These are phyloP conservation scores for Berghia stephanieae DNA, from an alignment of 1,140 invertebrate species.

Conservation along the genomic window DNA sequence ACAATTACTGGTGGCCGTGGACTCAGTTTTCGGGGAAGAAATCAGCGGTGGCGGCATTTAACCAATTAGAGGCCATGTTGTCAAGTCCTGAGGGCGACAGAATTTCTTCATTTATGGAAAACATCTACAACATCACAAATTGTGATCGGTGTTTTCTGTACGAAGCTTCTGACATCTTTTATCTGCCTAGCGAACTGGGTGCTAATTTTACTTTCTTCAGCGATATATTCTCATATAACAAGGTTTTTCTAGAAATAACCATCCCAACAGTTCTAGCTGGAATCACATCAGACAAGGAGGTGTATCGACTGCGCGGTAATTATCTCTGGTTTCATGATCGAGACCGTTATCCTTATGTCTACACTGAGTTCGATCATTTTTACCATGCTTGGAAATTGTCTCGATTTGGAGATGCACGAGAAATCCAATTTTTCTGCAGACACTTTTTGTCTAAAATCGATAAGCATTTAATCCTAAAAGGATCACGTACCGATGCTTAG, in stretches of 20 bases:
- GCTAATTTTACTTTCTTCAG: too few relatives aligned
- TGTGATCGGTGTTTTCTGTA: too few relatives aligned
- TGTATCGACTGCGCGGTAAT: neutral
- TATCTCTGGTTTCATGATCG: slow-evolving; percentile 10
- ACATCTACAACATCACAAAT: too few relatives aligned
- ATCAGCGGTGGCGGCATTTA: neutral
- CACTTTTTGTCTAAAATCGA: neutral
- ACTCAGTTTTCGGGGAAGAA: neutral
- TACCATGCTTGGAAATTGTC: slow-evolving; percentile 10
- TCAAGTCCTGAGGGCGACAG: too few relatives aligned
- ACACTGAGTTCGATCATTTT: slow-evolving; percentile 8
- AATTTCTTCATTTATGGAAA: too few relatives aligned
- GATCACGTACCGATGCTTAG: too few relatives aligned
- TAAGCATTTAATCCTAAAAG: too few relatives aligned
- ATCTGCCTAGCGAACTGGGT: too few relatives aligned
- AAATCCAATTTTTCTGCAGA: neutral
- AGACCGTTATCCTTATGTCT: neutral
- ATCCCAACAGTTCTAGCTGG: slow-evolving; percentile 1
- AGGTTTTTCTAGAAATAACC: neutral
- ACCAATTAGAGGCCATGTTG: too few relatives aligned
- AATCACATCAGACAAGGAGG: neutral
- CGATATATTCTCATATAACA: too few relatives aligned
- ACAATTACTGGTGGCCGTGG: slow-evolving; percentile 16
- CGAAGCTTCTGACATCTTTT: too few relatives aligned
- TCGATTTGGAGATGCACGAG: neutral